Percentiles rank a stretch among this genome's conserved stretches.
phyloP scores from a whole-genome alignment of 2,888 invertebrate species.

The Bimastos eiseni region DNA sequence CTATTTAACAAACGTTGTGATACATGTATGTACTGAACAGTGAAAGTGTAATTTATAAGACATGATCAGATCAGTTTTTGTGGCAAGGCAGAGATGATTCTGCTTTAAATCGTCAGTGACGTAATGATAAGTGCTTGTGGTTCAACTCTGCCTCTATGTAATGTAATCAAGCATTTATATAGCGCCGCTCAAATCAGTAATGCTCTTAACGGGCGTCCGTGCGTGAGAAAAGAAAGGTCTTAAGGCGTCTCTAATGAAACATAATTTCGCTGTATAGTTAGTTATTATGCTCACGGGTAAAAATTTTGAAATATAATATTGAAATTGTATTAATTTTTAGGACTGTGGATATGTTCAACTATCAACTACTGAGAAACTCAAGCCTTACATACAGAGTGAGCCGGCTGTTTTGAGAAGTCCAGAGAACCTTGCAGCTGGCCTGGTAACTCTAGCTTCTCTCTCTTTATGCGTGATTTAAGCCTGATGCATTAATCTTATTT shows the following conservation, averaged over 20 bases:
- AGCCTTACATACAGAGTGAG: conserved; percentile 54
- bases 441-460: conserved; percentile 47
- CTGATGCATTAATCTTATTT: not conserved
- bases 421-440: conserved; percentile 48
- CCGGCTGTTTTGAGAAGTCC: conserved; percentile 48
- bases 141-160: not conserved
- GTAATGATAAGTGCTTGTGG: not conserved
- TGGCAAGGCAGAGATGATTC: not conserved
- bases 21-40: not conserved
- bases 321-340: conserved; percentile 43
- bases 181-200: no score
- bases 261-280: not conserved
- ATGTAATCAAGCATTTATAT: no score
- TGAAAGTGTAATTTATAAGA: not conserved
- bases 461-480: not conserved
- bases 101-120: not conserved
- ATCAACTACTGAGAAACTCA: conserved; percentile 53
- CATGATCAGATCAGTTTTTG: not conserved
- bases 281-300: not conserved
- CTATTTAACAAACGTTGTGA: not conserved
- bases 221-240: no score
- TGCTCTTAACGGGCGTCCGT: no score
- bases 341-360: conserved; percentile 56
- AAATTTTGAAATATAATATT: not conserved
- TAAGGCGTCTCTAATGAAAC: no score